Percentiles rank a stretch among this genome's conserved stretches.
Evolutionary conservation across 2,113 vertebrate species (phyloP).

Genomic region (Pampusana beccarii): DNA sequence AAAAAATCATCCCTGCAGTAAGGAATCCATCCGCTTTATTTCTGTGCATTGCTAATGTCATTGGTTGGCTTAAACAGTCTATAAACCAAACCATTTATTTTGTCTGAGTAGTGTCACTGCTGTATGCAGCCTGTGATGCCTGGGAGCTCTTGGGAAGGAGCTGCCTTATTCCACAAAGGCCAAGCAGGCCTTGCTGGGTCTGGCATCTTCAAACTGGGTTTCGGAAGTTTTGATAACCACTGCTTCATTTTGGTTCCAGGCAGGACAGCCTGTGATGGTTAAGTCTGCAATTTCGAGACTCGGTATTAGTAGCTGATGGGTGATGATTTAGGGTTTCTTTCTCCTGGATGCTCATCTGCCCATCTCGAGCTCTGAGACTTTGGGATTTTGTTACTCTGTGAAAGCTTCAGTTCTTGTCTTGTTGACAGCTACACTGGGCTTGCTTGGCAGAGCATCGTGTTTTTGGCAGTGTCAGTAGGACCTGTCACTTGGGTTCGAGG

Average conservation of each 20-base stretch:
- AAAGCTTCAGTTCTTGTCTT: neutral
- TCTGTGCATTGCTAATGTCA: neutral
- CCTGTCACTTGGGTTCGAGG: neutral
- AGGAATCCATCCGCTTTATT: neutral
- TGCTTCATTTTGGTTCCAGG: neutral
- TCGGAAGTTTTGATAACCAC: neutral
- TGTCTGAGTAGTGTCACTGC: neutral
- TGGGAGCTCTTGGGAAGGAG: neutral
- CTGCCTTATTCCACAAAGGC: neutral
- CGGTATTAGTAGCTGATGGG: too few species aligned
- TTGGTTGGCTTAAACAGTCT: neutral
- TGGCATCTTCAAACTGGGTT: neutral
- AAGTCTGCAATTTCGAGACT: neutral
- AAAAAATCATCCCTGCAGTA: neutral
- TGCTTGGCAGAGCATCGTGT: neutral
- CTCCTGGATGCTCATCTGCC: neutral
- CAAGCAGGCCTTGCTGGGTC: neutral
- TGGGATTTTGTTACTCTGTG: neutral
- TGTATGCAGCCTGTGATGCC: too few species aligned
- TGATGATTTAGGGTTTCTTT: neutral
- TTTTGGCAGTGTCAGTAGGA: neutral
- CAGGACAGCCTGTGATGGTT: neutral
- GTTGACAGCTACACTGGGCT: accelerated
- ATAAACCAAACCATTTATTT: neutral
- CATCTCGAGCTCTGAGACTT: neutral